These are phyloP conservation scores for Aphelenchoides besseyi DNA, from an alignment of 1,140 invertebrate species.

Conservation along the genomic window DNA sequence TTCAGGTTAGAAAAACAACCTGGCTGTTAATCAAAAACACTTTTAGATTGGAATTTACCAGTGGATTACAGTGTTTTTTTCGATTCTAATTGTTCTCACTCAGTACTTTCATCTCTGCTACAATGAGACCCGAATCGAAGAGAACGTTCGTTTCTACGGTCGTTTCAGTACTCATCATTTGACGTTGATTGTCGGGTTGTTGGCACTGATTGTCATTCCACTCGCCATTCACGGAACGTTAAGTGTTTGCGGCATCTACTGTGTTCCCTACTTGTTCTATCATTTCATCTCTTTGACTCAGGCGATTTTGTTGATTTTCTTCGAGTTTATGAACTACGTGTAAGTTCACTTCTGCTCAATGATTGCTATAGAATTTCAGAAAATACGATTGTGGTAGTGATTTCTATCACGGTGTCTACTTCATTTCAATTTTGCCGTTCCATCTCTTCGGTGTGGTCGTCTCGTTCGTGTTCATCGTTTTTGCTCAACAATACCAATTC, in stretches of 20 bases:
- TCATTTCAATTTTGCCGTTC: not conserved
- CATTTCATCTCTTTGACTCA: not conserved
- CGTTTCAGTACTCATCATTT: not conserved
- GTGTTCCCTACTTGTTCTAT: not conserved
- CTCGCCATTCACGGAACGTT: not conserved
- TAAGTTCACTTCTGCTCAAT: not conserved
- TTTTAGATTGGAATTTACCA: not conserved
- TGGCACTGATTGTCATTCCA: not conserved
- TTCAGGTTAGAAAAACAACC: not conserved
- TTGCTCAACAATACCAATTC: not conserved
- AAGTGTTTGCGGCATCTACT: not conserved
- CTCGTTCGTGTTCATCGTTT: not conserved
- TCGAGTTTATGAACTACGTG: not conserved
- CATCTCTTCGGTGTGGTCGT: not conserved
- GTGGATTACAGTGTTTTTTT: conserved; percentile 3
- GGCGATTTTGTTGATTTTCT: not conserved
- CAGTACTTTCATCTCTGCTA: not conserved
- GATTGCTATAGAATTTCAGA: not conserved
- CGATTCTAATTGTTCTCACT: not conserved
- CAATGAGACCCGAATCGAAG: not conserved
- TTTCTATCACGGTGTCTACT: not conserved
- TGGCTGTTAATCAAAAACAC: not conserved
- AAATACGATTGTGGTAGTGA: not conserved
- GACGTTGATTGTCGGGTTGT: not conserved
- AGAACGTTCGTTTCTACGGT: not conserved